phyloP scores from a whole-genome alignment of 2,888 invertebrate genomes.

The Glyphotaelius pellucidus region DNA sequence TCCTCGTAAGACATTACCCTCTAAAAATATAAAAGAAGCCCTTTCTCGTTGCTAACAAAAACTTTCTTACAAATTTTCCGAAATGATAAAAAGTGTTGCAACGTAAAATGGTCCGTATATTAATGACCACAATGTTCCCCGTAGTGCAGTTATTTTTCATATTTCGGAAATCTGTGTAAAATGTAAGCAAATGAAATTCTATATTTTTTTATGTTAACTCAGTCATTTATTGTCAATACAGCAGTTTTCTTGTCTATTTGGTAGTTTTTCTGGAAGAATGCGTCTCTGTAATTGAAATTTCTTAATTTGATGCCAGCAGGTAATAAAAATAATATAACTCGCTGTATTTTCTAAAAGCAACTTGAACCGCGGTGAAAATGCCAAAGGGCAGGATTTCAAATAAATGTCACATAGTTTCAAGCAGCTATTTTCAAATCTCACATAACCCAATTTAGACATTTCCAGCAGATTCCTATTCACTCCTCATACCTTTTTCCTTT shows the following conservation, averaged over 20 bases:
- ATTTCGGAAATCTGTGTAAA: no score
- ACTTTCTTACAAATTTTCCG: no score
- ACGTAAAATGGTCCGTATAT: no score
- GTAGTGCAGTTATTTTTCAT: no score
- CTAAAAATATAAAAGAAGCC: no score
- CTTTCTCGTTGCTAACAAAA: no score
- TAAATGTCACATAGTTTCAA: not conserved
- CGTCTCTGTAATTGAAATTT: not conserved
- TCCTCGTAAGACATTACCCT: no score
- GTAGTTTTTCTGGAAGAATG: not conserved
- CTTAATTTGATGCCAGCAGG: not conserved
- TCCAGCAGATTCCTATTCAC: no score
- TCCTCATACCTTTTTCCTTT: no score
- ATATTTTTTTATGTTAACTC: not conserved
- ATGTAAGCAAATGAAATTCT: no score
- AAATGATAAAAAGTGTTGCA: no score
- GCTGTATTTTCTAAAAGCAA: not conserved
- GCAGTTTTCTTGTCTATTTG: not conserved
- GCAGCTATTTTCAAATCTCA: not conserved
- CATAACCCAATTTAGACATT: not conserved
- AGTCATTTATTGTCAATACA: not conserved
- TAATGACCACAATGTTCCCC: no score
- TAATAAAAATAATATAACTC: not conserved
- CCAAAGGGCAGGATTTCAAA: not conserved
- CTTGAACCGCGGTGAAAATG: not conserved